Percentiles rank a stretch among this genome's conserved stretches.
These are phyloP conservation scores for Ditylenchus dipsaci DNA, from an alignment of 1,140 invertebrate species.

Conservation along the genomic window DNA sequence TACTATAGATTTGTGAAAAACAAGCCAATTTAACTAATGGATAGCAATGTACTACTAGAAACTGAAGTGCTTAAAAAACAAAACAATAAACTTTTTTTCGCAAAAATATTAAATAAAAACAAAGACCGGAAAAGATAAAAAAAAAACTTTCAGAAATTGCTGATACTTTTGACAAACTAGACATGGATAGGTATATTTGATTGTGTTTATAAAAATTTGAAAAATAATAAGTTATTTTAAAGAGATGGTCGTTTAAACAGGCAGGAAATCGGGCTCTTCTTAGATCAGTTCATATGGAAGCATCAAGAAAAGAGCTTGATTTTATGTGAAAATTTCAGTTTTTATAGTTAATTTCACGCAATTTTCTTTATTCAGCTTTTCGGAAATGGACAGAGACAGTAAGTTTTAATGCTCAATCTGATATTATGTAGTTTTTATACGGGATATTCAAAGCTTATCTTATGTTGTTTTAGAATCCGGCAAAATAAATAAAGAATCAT, in stretches of 20 bases:
- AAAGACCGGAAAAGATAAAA: too few species aligned
- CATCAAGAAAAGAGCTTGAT: slow-evolving; percentile 50
- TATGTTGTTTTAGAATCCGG: slow-evolving; percentile 46
- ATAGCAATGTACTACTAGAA: background rate
- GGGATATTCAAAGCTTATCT: background rate
- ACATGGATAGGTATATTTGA: slow-evolving; percentile 34
- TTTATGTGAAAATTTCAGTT: too few species aligned
- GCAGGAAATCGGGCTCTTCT: slow-evolving; percentile 50
- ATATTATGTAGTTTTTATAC: background rate
- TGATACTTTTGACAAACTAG: slow-evolving; percentile 52
- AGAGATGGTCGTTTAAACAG: slow-evolving; percentile 49
- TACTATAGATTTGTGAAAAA: background rate
- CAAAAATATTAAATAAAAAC: too few species aligned
- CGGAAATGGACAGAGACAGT: slow-evolving; percentile 54
- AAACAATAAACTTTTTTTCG: slow-evolving; percentile 1
- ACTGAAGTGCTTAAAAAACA: background rate
- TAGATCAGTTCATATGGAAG: slow-evolving; percentile 50
- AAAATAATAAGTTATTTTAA: background rate
- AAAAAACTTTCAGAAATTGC: slow-evolving; percentile 40
- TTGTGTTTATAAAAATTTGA: background rate
- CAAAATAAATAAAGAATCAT: slow-evolving; percentile 54
- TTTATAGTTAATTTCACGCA: too few species aligned
- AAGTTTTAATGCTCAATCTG: slow-evolving; percentile 14
- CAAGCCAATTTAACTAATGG: background rate
- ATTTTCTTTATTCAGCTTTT: slow-evolving; percentile 17